phyloP scores from a whole-genome alignment of 2,888 invertebrate genomes.

The Eurytoma adleriae region DNA sequence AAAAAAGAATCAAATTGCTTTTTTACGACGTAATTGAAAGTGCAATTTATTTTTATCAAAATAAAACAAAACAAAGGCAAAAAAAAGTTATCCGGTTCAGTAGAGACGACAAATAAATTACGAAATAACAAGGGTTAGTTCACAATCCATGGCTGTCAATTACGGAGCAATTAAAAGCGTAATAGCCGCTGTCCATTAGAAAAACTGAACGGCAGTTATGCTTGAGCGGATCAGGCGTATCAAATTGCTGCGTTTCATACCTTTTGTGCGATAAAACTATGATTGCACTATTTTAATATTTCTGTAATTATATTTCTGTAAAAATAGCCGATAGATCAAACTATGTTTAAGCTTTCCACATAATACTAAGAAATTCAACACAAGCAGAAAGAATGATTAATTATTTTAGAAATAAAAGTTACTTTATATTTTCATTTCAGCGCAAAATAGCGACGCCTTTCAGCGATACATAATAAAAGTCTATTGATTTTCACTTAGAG shows the following conservation, averaged over 20 bases:
- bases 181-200: slow-evolving; percentile 15
- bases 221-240: slow-evolving; percentile 9
- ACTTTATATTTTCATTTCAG: slow-evolving; percentile 5
- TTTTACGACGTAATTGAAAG: neutral
- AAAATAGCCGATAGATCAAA: neutral
- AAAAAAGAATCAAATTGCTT: neutral
- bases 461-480: slow-evolving; percentile 45
- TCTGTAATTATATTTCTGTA: too few relatives aligned
- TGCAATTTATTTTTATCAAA: slow-evolving; percentile 4
- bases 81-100: slow-evolving; percentile 4
- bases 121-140: neutral
- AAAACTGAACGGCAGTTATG: slow-evolving; percentile 30
- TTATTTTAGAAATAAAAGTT: neutral
- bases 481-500: slow-evolving; percentile 57
- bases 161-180: slow-evolving; percentile 22
- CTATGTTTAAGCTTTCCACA: too few relatives aligned
- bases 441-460: slow-evolving; percentile 36
- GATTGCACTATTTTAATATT: neutral
- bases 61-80: neutral
- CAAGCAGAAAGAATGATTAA: neutral
- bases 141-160: slow-evolving; percentile 1
- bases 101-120: slow-evolving; percentile 3
- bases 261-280: neutral
- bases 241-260: slow-evolving; percentile 10
- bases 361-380: neutral